Percentiles rank a stretch among this genome's conserved stretches.
These are phyloP conservation scores for Synergus laeviventris DNA, from an alignment of 2,888 invertebrate species.

Conservation along the genomic window DNA sequence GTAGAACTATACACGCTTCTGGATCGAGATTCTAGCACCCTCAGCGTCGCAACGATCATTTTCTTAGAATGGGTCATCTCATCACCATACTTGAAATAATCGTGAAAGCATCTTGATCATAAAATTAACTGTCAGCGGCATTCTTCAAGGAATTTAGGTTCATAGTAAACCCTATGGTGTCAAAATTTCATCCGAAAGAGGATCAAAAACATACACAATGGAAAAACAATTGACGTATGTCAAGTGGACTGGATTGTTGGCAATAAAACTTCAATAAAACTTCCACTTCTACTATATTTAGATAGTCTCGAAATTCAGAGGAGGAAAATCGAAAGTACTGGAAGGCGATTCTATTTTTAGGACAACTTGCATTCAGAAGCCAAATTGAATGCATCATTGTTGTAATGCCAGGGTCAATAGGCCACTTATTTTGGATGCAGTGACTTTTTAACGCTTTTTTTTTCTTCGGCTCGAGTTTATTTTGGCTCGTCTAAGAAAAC, in stretches of 20 bases:
- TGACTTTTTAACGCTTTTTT: conserved; percentile 51
- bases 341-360: conserved; percentile 58
- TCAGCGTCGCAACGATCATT: conserved; percentile 49
- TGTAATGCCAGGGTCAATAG: conserved; percentile 58
- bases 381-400: conserved; percentile 56
- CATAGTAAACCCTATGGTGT: neutral
- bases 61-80: conserved; percentile 54
- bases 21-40: conserved; percentile 56
- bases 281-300: no score
- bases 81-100: conserved; percentile 51
- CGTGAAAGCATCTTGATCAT: conserved; percentile 52
- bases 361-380: conserved; percentile 49
- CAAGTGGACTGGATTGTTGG: no score
- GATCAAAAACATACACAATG: no score
- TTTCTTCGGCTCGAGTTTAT: conserved; percentile 52
- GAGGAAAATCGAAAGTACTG: conserved; percentile 22
- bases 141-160: conserved; percentile 46
- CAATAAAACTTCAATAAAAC: no score
- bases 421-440: conserved; percentile 59
- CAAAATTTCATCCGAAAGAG: no score
- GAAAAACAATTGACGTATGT: no score
- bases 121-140: conserved; percentile 55
- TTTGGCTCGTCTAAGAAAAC: conserved; percentile 56
- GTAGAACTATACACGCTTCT: conserved; percentile 48
- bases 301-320: neutral